Evolutionary conservation across 2,888 invertebrate species (phyloP).

Genomic region (Oxyscelio sp.): DNA sequence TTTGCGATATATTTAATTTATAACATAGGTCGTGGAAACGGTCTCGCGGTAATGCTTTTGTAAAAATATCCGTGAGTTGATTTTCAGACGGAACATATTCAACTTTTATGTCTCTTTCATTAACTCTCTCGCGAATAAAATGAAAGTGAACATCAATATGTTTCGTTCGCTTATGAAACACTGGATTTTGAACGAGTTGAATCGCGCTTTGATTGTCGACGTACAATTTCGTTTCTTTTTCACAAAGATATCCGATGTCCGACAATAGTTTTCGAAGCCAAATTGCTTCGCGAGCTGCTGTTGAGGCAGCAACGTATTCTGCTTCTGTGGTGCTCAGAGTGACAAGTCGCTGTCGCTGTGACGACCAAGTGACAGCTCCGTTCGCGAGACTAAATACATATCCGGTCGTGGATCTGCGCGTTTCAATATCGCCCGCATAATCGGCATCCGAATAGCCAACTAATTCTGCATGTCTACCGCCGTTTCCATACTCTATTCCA

Average conservation of each 20-base stretch:
- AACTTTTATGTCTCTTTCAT: conserved; percentile 9
- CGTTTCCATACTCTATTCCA: conserved; percentile 37
- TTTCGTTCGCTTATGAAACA: conserved; percentile 25
- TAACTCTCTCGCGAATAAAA: conserved; percentile 16
- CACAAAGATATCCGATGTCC: conserved; percentile 33
- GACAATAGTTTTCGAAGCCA: conserved; percentile 76
- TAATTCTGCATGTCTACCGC: conserved; percentile 32
- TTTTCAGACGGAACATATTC: background rate
- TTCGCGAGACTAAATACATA: conserved; percentile 69
- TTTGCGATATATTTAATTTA: conserved; percentile 39
- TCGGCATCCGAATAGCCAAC: conserved; percentile 50
- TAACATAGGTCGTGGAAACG: conserved; percentile 45
- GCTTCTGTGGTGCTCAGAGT: conserved; percentile 73
- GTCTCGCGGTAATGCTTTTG: conserved; percentile 12
- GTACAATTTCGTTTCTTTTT: conserved; percentile 38
- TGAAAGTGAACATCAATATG: conserved; percentile 33
- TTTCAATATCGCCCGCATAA: conserved; percentile 69
- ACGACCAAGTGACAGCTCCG: conserved; percentile 74
- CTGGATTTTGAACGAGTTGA: conserved; percentile 16
- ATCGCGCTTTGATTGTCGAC: conserved; percentile 74
- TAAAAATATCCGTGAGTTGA: conserved; percentile 20
- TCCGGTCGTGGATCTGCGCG: conserved; percentile 75
- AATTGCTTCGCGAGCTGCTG: conserved; percentile 75
- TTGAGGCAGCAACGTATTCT: conserved; percentile 78
- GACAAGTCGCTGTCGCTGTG: conserved; percentile 73